Conservation (phyloP, 2,797 vertebrate genomes). For the Telmatherina bonti region DNA sequence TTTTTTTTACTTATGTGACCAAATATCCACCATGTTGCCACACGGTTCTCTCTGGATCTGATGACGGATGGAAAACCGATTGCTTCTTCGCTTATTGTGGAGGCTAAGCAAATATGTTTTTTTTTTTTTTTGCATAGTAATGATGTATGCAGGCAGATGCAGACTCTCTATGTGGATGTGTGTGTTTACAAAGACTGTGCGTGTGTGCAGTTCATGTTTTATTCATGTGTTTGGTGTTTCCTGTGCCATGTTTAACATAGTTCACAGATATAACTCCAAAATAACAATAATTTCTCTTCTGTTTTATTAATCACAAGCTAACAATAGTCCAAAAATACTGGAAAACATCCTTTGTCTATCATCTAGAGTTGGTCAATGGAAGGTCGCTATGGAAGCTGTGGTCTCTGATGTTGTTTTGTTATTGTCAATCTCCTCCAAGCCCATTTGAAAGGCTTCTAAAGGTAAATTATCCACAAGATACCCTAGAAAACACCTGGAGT, state of each 20-base stretch:
- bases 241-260: slow-evolving; percentile 25
- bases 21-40: slow-evolving; percentile 48
- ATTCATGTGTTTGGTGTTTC: slow-evolving; percentile 45
- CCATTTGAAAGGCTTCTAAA: slow-evolving; percentile 34
- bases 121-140: slow-evolving; percentile 61
- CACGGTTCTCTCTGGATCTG: slow-evolving; percentile 20
- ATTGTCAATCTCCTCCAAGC: slow-evolving; percentile 32
- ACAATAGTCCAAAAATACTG: slow-evolving; percentile 23
- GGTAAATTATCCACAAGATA: slow-evolving; percentile 6
- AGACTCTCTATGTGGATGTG: slow-evolving; percentile 43
- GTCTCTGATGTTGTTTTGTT: slow-evolving; percentile 52
- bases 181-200: slow-evolving; percentile 51
- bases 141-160: slow-evolving; percentile 70
- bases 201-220: slow-evolving; percentile 41
- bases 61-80: slow-evolving; percentile 13
- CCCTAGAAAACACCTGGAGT: slow-evolving; percentile 13
- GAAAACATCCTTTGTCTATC: slow-evolving; percentile 28
- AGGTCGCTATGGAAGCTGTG: slow-evolving; percentile 40
- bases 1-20: slow-evolving; percentile 58
- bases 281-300: slow-evolving; percentile 17
- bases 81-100: slow-evolving; percentile 37
- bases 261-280: slow-evolving; percentile 35
- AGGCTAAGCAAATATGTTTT: slow-evolving; percentile 60
- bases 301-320: slow-evolving; percentile 19
- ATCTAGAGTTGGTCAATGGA: slow-evolving; percentile 35